phyloP scores from a whole-genome alignment of 2,113 vertebrate species.

The Plecturocebus donacophilus region DNA sequence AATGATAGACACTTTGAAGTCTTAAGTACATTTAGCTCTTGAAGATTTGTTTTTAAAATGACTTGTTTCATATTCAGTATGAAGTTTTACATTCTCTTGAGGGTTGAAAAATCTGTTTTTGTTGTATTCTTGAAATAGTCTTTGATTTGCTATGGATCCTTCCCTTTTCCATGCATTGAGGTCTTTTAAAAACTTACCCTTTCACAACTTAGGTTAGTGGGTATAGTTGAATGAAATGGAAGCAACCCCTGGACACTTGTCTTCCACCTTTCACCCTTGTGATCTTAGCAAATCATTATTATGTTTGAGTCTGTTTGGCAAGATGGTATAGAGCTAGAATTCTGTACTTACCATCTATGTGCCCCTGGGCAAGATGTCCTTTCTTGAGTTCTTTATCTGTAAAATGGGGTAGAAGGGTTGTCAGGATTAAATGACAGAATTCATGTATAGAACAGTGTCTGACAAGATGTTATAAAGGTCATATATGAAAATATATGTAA shows the following conservation, averaged over 20 bases:
- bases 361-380: not conserved
- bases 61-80: not conserved
- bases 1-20: not conserved
- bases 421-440: not conserved
- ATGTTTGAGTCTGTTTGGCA: not conserved
- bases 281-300: not conserved
- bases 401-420: not conserved
- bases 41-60: constrained; percentile 25
- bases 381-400: not conserved
- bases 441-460: not conserved
- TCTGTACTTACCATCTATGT: not conserved
- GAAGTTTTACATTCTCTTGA: not conserved
- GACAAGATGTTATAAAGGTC: not conserved
- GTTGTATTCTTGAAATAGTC: not conserved
- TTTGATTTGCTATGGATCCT: not conserved
- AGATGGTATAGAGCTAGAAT: not conserved
- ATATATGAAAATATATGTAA: not conserved
- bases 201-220: not conserved
- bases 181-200: not conserved
- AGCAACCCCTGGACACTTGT: not conserved
- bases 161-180: not conserved
- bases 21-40: not conserved
- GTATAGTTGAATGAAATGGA: not conserved
- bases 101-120: not conserved
- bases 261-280: not conserved